Evolutionary conservation across 1,140 invertebrate genomes (phyloP).

Genomic region (Zaprionus inermis): DNA sequence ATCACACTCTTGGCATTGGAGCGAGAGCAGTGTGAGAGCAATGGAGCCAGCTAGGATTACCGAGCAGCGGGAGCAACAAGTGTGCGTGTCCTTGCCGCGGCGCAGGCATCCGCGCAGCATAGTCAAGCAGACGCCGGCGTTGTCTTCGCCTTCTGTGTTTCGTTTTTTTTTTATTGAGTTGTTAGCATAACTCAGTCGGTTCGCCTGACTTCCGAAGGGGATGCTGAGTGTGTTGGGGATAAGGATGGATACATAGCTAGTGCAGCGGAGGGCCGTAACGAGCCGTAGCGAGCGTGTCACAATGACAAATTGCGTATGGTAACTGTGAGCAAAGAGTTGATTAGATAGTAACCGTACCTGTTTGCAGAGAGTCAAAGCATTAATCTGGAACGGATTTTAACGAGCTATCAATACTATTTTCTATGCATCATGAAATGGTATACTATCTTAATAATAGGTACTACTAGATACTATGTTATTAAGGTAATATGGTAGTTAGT

Average conservation of each 20-base stretch:
- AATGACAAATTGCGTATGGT: neutral
- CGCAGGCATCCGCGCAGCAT: slow-evolving; percentile 1
- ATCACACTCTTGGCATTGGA: neutral
- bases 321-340: neutral
- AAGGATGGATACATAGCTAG: neutral
- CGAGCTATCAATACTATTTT: neutral
- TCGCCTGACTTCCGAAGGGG: slow-evolving; percentile 2
- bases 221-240: neutral
- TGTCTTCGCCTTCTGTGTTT: slow-evolving; percentile 1
- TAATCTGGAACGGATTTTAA: neutral
- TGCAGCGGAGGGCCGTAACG: neutral
- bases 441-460: no score
- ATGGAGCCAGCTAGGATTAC: slow-evolving; percentile 5
- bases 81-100: slow-evolving; percentile 38
- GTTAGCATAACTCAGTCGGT: slow-evolving; percentile 34
- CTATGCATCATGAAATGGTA: neutral
- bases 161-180: slow-evolving; percentile 18
- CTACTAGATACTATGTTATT: no score
- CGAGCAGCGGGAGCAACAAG: slow-evolving; percentile 28
- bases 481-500: no score
- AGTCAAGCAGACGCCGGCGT: slow-evolving; percentile 42
- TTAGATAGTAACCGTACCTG: neutral
- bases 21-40: slow-evolving; percentile 4
- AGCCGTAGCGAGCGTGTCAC: neutral
- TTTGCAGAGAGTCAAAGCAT: neutral